Evolutionary conservation across 2,797 vertebrate species (phyloP).

Genomic region (Synanceia verrucosa): DNA sequence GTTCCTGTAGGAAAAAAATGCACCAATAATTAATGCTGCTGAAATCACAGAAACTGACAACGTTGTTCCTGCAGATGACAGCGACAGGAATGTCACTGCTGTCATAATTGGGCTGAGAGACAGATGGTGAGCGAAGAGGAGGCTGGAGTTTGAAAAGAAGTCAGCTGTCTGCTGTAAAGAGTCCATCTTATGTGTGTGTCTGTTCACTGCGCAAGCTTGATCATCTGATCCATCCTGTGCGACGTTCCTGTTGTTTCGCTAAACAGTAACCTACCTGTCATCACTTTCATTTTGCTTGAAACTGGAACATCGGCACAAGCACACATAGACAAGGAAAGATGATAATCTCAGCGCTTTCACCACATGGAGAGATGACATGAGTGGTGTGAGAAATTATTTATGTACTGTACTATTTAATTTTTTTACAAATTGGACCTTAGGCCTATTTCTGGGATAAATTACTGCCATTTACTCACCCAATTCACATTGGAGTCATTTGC

Average conservation of each 20-base stretch:
- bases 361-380: constrained; percentile 16
- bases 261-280: constrained; percentile 48
- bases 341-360: constrained; percentile 19
- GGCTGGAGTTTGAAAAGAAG: constrained; percentile 47
- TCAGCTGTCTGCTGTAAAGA: constrained; percentile 40
- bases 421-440: too few relatives aligned
- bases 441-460: too few relatives aligned
- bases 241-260: constrained; percentile 8
- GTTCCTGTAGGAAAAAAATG: constrained; percentile 50
- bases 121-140: constrained; percentile 67
- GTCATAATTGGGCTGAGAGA: constrained; percentile 66
- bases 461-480: too few relatives aligned
- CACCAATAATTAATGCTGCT: constrained; percentile 67
- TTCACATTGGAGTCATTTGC: too few relatives aligned
- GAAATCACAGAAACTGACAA: constrained; percentile 61
- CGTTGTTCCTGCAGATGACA: constrained; percentile 52
- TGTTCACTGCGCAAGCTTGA: constrained; percentile 29
- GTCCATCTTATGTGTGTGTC: constrained; percentile 29
- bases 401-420: too few relatives aligned
- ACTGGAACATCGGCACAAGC: constrained; percentile 23
- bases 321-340: constrained; percentile 8
- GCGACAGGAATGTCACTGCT: constrained; percentile 40
- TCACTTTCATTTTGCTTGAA: constrained; percentile 33
- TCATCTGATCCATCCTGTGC: constrained; percentile 34
- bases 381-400: constrained; percentile 41